Evolutionary conservation across 2,888 invertebrate genomes (phyloP).

Genomic region (Mystacides longicornis): DNA sequence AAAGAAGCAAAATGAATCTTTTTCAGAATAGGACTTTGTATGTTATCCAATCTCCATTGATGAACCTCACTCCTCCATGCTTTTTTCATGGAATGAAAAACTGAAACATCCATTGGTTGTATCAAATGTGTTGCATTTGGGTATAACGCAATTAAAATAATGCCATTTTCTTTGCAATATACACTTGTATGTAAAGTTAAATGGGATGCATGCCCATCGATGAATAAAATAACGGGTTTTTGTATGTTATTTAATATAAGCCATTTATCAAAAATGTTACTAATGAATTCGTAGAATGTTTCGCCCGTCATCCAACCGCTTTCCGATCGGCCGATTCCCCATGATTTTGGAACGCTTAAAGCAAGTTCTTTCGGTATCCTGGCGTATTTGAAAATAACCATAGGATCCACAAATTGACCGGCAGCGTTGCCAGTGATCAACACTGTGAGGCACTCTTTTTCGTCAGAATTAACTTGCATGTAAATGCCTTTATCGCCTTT

Average conservation of each 20-base stretch:
- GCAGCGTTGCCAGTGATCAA: conserved; percentile 29
- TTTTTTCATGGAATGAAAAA: conserved; percentile 31
- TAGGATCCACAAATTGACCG: conserved; percentile 28
- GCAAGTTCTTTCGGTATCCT: conserved; percentile 1
- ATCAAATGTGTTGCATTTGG: conserved; percentile 34
- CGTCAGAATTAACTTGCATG: conserved; percentile 25
- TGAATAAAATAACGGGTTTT: conserved; percentile 33
- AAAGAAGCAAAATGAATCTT: conserved; percentile 29
- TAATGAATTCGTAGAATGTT: conserved; percentile 35
- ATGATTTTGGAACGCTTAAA: conserved; percentile 29
- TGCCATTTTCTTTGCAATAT: conserved; percentile 33
- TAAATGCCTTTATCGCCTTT: conserved; percentile 29
- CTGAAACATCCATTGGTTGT: conserved; percentile 33
- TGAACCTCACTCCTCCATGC: conserved; percentile 27
- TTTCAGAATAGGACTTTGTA: conserved; percentile 26
- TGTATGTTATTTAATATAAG: conserved; percentile 30
- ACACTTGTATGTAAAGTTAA: conserved; percentile 32
- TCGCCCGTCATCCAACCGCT: conserved; percentile 36
- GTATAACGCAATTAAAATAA: conserved; percentile 31
- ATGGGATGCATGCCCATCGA: conserved; percentile 35
- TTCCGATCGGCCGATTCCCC: conserved; percentile 34
- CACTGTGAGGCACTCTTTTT: conserved; percentile 28
- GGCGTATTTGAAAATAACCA: conserved; percentile 21
- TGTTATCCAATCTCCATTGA: conserved; percentile 28
- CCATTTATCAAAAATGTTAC: conserved; percentile 34